phyloP scores from a whole-genome alignment of 2,888 invertebrate genomes.

The Nezara viridula region DNA sequence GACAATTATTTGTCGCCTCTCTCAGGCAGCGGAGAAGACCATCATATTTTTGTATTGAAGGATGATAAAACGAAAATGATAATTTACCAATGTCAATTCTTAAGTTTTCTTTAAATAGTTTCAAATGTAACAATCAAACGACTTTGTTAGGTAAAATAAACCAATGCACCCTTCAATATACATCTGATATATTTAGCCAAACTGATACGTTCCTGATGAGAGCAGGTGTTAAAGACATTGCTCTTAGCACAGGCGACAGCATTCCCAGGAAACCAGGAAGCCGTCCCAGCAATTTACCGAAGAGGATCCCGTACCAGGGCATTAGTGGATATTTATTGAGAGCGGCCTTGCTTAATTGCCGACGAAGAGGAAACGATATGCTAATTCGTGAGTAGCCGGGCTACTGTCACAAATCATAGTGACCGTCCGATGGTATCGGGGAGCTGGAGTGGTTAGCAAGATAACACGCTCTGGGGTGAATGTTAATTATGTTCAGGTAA shows the following conservation, averaged over 20 bases:
- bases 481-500: conserved; percentile 49
- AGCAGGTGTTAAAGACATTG: not conserved
- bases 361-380: conserved; percentile 52
- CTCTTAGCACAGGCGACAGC: not conserved
- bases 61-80: too few species aligned
- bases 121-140: too few species aligned
- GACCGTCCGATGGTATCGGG: conserved; percentile 35
- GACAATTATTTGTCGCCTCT: too few species aligned
- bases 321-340: conserved; percentile 52
- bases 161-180: too few species aligned
- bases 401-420: conserved; percentile 56
- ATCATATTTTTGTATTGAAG: too few species aligned
- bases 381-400: conserved; percentile 37
- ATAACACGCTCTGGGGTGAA: conserved; percentile 42
- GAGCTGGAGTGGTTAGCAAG: conserved; percentile 47
- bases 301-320: not conserved
- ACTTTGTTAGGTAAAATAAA: too few species aligned
- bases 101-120: too few species aligned
- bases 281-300: conserved; percentile 29
- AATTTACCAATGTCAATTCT: too few species aligned
- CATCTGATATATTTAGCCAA: not conserved
- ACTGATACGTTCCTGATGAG: not conserved
- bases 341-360: conserved; percentile 43
- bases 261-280: not conserved
- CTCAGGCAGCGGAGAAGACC: too few species aligned